These are phyloP conservation scores for Anniella stebbinsi DNA, from an alignment of 2,797 vertebrate genomes.

Conservation along the genomic window DNA sequence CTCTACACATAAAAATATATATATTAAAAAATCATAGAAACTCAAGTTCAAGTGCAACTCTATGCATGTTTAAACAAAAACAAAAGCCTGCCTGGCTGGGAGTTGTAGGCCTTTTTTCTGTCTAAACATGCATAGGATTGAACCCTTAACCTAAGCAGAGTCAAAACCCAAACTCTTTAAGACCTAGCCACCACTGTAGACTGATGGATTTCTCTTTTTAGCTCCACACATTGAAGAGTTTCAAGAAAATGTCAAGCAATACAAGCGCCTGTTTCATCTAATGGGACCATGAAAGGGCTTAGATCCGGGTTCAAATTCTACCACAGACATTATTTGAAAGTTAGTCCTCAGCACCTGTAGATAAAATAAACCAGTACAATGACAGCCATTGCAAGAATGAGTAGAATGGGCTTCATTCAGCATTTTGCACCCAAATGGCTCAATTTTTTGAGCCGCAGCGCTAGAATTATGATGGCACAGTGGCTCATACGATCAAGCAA, in stretches of 20 bases:
- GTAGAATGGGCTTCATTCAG: background rate
- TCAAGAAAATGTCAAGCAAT: background rate
- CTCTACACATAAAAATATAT: constrained; percentile 8
- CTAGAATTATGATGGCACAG: background rate
- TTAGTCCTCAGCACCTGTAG: background rate
- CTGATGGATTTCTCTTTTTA: background rate
- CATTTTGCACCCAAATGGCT: background rate
- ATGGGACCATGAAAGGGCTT: background rate
- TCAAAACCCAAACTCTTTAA: background rate
- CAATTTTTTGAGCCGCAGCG: background rate
- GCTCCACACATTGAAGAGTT: background rate
- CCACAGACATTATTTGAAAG: background rate
- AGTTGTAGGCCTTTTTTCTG: no score
- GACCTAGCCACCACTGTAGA: background rate
- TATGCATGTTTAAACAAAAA: no score
- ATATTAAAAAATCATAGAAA: background rate
- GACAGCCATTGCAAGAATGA: background rate
- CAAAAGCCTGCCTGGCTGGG: no score
- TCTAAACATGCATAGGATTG: no score
- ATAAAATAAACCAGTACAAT: background rate
- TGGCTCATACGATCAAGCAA: background rate
- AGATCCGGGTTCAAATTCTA: background rate
- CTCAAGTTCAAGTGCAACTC: background rate
- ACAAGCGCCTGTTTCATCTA: background rate
- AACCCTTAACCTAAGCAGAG: background rate